These are phyloP conservation scores for Idaea dimidiata DNA, from an alignment of 2,888 invertebrate genomes.

Conservation along the genomic window DNA sequence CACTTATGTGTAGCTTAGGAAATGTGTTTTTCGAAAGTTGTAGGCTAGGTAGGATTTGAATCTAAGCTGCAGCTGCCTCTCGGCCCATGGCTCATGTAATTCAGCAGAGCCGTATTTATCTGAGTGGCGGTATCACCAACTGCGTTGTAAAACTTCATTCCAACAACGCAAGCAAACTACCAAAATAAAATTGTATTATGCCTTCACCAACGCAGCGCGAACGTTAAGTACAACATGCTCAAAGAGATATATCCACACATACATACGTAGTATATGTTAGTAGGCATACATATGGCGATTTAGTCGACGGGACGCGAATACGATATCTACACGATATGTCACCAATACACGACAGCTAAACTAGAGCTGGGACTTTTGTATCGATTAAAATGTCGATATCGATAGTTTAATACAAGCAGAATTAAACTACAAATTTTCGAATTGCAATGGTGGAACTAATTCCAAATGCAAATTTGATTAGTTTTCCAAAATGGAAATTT, in stretches of 20 bases:
- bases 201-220: background rate
- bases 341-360: conserved; percentile 62
- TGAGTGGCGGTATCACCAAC: no score
- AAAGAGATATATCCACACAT: background rate
- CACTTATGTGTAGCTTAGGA: no score
- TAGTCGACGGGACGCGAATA: conserved; percentile 33
- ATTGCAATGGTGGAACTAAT: background rate
- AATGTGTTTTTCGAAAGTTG: no score
- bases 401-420: conserved; percentile 11
- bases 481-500: background rate
- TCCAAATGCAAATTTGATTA: background rate
- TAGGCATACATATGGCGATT: background rate
- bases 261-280: background rate
- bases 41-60: no score
- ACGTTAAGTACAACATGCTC: background rate
- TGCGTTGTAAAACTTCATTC: no score
- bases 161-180: background rate
- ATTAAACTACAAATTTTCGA: background rate
- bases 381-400: conserved; percentile 23
- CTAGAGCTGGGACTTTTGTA: conserved; percentile 24
- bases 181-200: background rate
- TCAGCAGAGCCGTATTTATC: no score
- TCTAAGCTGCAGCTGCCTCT: no score
- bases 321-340: conserved; percentile 58
- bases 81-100: no score